Base-by-base conservation (phyloP, 1,140 invertebrate genomes). In the Fopius arisanus region DNA sequence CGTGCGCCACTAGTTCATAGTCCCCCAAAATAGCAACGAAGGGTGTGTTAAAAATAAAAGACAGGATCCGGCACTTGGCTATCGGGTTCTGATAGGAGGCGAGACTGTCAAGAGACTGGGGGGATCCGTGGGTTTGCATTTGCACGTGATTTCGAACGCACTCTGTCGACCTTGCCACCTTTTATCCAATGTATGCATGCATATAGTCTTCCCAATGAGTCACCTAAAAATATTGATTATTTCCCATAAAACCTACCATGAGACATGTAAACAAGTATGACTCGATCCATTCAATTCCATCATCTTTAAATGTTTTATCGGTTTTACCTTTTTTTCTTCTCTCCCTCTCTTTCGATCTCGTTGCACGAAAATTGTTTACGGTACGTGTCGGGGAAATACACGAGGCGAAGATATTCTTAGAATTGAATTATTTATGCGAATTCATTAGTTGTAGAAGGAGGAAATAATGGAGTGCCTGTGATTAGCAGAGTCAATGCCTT, bases 211-310 rank as follows among this genome's bases (percentile, higher is more conserved):
- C 77, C 71, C 75, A 72, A 48, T 84, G 81, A 86, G 72, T 86
- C 82, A 86, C 68, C 73, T 70, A 81, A 78, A 80, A 82, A 84
- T 84, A 85, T 85, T 84, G 83, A 86, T 83, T 81, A 80, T 82
- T 79, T 74, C 75, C 68, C 73, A 75, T 72, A 77, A 78, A 75
- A 48, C 41, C 12, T 65, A 67, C 28, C 59, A 72, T 19, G 62
- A 29, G 3, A 6, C 26, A 14, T 26, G 43, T 59, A 59, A 59
- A 59, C 23, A 59, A 26, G 19, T 59, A n/a, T 43, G 63, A 73
- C 73, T 28, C 16, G 29, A 51, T 37, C 9, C 28, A 33, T 70
- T 51, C 14, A 3, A 54, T 54, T 48, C 28, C 16, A 2, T 67
- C 65, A 67, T 37, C 67, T 19, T 29, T 65, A n/a, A 26, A 33